phyloP scores from a whole-genome alignment of 2,888 invertebrate genomes.

The Biston betularia region DNA sequence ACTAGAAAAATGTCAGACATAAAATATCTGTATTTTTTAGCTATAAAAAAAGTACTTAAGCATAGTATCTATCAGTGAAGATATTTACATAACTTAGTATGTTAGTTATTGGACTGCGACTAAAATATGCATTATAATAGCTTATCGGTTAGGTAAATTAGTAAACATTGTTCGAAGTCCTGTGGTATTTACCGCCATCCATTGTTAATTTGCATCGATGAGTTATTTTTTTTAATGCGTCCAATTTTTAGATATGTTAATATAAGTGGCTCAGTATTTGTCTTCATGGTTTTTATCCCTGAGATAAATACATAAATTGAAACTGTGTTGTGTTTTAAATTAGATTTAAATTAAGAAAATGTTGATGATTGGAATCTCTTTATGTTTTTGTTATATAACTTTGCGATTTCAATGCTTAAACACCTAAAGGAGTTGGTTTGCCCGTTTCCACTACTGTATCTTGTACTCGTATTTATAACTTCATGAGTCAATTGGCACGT shows the following conservation, averaged over 20 bases:
- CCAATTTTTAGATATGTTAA: not conserved
- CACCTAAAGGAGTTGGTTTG: constrained; percentile 32
- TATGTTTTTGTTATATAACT: constrained; percentile 4
- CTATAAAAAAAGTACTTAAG: no score
- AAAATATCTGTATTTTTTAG: no score
- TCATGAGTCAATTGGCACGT: constrained; percentile 49
- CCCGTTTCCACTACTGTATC: constrained; percentile 43
- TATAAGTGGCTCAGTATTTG: no score
- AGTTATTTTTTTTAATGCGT: no score
- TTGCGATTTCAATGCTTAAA: constrained; percentile 27
- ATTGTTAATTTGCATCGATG: no score
- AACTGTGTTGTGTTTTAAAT: not conserved
- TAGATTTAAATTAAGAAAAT: not conserved
- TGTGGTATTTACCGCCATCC: no score
- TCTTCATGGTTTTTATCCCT: no score
- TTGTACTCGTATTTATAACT: constrained; percentile 43
- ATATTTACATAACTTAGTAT: not conserved
- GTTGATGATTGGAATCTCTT: not conserved
- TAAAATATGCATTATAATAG: not conserved
- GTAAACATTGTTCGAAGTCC: not conserved
- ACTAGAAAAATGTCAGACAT: no score
- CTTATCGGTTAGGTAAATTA: not conserved
- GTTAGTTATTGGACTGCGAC: not conserved
- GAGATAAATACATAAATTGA: no score
- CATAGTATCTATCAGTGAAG: no score